Evolutionary conservation across 2,113 vertebrate genomes (phyloP), one percentile per base, ranked within the genome.

Genomic region (Daphoenositta chrysoptera): DNA sequence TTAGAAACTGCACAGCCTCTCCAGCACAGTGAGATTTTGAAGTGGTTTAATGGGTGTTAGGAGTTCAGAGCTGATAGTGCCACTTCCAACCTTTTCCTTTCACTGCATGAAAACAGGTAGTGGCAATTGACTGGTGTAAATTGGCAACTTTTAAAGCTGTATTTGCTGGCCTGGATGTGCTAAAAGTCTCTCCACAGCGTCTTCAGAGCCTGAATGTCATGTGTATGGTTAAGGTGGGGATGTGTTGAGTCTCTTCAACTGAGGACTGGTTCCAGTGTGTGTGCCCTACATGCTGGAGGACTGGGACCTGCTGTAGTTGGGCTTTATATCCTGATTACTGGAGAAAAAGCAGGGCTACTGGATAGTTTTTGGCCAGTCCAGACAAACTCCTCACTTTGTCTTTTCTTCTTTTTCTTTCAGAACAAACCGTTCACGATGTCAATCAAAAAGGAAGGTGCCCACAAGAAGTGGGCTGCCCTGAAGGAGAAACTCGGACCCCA

Each of bases 401-500:
- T 87, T 45, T 73, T 57, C 35, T 70, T 88, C 35, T 70, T 88
- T 75, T 51, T 68, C 39, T 78, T 79, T 87, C 77, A 98, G 96
- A 84, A 92, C 68, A 91, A 96, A 82, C 4, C 58, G 0, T n/a
- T 76, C 97, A 98, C 11, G 11, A 99, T 99, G 99, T 98, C 98
- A 6, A 79, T 94, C 48, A 98, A 98, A 91, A 98, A 98, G 42
- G 99, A 98, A 39, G 97, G 97, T 2, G 96, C 97, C 4, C 99
- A 99, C 89, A 98, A 98, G 93, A 99, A 99, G 94, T 99, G 99
- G 99, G 98, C 97, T 1, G 97, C 98, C 0, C 97, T 99, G 65
- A 98, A 99, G 86, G 98, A 98, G 93, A 99, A 98, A 78, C 98
- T 99, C 0, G 98, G 99, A 47, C 98, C 98, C 5, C 99, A 98